phyloP scores from a whole-genome alignment of 2,113 vertebrate genomes.

The Tragelaphus buxtoni region DNA sequence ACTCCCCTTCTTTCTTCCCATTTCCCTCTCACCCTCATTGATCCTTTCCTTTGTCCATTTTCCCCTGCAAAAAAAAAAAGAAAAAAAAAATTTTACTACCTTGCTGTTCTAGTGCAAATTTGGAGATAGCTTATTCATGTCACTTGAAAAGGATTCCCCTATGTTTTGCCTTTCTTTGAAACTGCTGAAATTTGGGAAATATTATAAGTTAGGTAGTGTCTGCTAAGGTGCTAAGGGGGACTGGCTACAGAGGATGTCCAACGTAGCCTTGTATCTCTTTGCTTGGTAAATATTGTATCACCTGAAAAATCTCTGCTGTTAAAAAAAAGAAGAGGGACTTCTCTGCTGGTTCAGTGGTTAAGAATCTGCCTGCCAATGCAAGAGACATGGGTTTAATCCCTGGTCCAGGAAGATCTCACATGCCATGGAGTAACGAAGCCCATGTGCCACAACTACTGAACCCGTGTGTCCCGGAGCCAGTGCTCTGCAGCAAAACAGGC shows the following conservation, averaged over 20 bases:
- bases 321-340: background rate
- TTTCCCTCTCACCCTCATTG: too few species aligned
- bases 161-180: background rate
- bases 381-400: background rate
- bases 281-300: background rate
- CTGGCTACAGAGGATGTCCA: too few species aligned
- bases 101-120: background rate
- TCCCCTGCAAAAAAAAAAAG: too few species aligned
- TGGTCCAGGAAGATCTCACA: background rate
- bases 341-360: background rate
- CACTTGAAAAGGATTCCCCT: background rate
- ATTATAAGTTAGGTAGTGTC: background rate
- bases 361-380: background rate
- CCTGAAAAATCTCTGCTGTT: background rate
- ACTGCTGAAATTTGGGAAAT: background rate
- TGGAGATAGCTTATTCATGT: background rate
- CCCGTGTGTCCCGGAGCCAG: background rate
- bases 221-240: background rate
- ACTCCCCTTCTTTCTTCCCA: too few species aligned
- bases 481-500: background rate
- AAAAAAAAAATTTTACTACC: background rate
- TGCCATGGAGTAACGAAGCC: background rate
- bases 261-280: background rate
- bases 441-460: background rate
- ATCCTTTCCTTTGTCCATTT: too few species aligned